Evolutionary conservation across 2,113 vertebrate species (phyloP).

Genomic region (Pedionomus torquatus): DNA sequence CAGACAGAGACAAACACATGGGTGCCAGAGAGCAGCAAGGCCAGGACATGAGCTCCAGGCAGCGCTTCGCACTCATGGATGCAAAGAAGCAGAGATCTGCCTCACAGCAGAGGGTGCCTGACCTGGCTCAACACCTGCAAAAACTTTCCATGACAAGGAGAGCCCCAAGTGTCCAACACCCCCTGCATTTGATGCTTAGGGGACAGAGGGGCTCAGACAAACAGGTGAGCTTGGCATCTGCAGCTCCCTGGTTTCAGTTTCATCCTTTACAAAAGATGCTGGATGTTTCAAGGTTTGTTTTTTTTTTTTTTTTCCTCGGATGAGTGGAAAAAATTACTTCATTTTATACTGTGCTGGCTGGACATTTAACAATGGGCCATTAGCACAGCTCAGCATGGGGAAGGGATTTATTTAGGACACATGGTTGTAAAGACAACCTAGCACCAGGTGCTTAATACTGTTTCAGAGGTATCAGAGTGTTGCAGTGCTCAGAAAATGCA

Average conservation of each 20-base stretch:
- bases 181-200: accelerated
- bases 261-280: background rate
- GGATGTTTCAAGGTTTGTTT: background rate
- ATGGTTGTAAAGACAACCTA: conserved; percentile 17
- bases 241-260: background rate
- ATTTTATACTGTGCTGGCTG: background rate
- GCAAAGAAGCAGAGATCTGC: background rate
- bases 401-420: conserved; percentile 52
- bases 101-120: background rate
- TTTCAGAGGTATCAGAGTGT: conserved; percentile 19
- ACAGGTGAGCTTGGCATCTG: background rate
- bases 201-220: background rate
- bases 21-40: background rate
- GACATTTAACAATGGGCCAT: conserved; percentile 28
- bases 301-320: background rate
- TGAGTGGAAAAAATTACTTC: background rate
- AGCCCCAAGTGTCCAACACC: background rate
- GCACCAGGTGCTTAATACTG: conserved; percentile 41
- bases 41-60: accelerated
- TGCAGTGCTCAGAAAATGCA: conserved; percentile 29
- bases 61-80: accelerated
- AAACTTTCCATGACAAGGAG: accelerated
- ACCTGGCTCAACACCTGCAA: accelerated
- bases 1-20: accelerated
- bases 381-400: background rate